Base-by-base conservation (phyloP, 1,140 invertebrate genomes). In the Drosophila pallidifrons region DNA sequence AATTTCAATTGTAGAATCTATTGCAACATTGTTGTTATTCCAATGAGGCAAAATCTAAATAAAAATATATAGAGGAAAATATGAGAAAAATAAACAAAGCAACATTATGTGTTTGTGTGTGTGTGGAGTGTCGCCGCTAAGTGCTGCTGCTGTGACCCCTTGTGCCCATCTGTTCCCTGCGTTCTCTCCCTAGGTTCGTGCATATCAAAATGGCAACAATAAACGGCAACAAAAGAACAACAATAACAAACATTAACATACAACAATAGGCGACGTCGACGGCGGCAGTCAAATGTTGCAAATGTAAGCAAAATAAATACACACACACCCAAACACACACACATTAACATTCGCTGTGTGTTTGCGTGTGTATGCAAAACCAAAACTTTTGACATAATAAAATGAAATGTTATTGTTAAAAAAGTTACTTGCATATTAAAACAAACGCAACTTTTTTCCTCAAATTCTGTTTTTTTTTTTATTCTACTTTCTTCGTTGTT, bases 311-410 rank as follows among this genome's bases (percentile, higher is more conserved):
- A 88, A 80, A 88, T 88, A 81, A 88, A 88, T 79, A 75, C 41
- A 76, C 65, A 75, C 41, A 76, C 68, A 51, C 54, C 71, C 13
- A 64, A 45, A 47, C 47, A 74, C 65, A 74, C 68, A 47, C 52
- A 49, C 35, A 35, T 6, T 28, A 5, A 41, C 45, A 52, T 69
- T 66, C 43, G 46, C 51, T 61, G 10, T 20, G 55, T 59, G 51
- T 64, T 16, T 45, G 25, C 47, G 60, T 52, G 52, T 65, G 30
- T 46, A 15, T 55, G 68, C 63, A 81, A 91, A 82, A 91, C 77
- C 79, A 87, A 88, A 88, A 91, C 82, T 82, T 91, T 91, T 91
- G 88, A 88, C 85, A 91, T 86, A 91, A 91, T 91, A 91, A 91
- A 91, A 91, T 91, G 80, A 86, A 91, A 89, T 89, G 85, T 89